Base-by-base conservation (phyloP, 1,140 invertebrate genomes). In the Drosophila tropicalis region DNA sequence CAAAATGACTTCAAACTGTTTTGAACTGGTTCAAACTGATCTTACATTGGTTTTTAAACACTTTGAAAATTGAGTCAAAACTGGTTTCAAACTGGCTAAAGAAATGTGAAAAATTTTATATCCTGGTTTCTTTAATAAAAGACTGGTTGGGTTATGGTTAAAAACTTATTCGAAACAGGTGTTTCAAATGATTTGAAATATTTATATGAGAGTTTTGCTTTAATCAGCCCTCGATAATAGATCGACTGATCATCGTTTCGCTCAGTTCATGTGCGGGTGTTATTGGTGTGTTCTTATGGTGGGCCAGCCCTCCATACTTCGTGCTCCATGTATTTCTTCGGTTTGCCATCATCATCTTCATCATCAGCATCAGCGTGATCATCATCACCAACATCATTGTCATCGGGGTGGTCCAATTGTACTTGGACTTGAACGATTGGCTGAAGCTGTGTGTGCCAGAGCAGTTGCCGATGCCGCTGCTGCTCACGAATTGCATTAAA, bases 401-500 rank as follows among this genome's bases (percentile, higher is more conserved):
- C 62, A 71, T 64, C 83, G 83, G 83, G 83, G 83, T 86, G 83
- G 83, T 87, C 83, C 83, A 86, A 86, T 86, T 86, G 83, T 86
- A 87, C 83, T 87, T 86, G 79, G 83, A 86, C 79, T 86, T 86
- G 83, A 86, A 86, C 83, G 83, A 86, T 86, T 86, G 83, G 84
- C 68, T 75, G 70, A 57, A 57, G 68, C 64, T 65, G 62, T 61
- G 67, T 69, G 56, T 54, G 22, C 34, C 44, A 51, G 17, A 51
- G 44, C 44, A 17, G 22, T 51, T 60, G 65, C 63, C 64, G 69
- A 51, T 34, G 22, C 32, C 47, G 63, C 36, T 71, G 63, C 12
- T 62, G 67, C 89, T 91, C 89, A 91, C 89, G 89, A 91, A 91
- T 91, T 91, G 89, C 89, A 91, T 91, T 91, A 91, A 91, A 91